These are phyloP conservation scores for Rhopalosiphum padi DNA, from an alignment of 1,140 invertebrate species.

Conservation along the genomic window DNA sequence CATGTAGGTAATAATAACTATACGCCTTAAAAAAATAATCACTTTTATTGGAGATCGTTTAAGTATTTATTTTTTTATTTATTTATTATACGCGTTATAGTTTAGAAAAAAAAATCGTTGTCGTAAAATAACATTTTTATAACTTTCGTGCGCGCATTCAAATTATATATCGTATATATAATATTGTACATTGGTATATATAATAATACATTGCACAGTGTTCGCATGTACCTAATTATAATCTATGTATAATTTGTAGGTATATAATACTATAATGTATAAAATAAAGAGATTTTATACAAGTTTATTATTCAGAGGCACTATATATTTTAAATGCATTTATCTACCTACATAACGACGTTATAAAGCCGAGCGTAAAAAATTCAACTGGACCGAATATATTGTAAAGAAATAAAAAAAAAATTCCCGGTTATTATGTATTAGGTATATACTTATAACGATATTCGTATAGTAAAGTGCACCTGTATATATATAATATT, in stretches of 20 bases:
- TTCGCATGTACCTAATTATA: not conserved
- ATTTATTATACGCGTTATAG: not conserved
- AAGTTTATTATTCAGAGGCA: slow-evolving; percentile 15
- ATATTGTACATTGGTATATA: not conserved
- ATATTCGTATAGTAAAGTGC: not conserved
- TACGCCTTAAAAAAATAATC: slow-evolving; percentile 2
- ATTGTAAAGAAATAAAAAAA: slow-evolving; percentile 14
- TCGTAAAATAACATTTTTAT: slow-evolving; percentile 27
- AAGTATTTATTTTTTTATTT: not conserved
- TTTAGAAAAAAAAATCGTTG: not conserved
- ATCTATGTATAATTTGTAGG: not conserved
- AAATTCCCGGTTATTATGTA: not conserved
- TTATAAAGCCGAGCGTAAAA: not conserved
- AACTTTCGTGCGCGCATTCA: not conserved
- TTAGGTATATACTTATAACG: too few species aligned
- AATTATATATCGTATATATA: not conserved
- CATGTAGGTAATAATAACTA: not conserved
- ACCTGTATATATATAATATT: not conserved
- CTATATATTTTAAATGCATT: not conserved
- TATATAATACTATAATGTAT: not conserved
- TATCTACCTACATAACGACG: not conserved
- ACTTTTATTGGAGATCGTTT: not conserved
- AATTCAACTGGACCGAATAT: not conserved
- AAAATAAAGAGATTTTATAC: slow-evolving; percentile 5
- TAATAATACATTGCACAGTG: not conserved